Percentiles rank a stretch among this genome's conserved stretches.
phyloP scores from a whole-genome alignment of 2,797 vertebrate species.

The Phoxinus dragarum region DNA sequence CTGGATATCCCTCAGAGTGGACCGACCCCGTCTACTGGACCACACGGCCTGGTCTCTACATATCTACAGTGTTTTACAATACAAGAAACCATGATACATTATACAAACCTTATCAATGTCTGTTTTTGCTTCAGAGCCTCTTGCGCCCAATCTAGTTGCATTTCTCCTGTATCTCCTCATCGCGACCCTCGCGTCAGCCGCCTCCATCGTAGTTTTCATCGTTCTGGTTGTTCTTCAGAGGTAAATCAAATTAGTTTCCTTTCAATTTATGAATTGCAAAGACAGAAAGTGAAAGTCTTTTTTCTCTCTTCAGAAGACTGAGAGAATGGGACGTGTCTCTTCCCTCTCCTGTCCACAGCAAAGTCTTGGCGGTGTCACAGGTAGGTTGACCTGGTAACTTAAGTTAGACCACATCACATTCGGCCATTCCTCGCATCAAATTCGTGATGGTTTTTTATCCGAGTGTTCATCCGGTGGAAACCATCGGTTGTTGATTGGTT shows the following conservation, averaged over 20 bases:
- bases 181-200: neutral
- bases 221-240: constrained; percentile 38
- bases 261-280: neutral
- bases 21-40: constrained; percentile 47
- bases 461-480: neutral
- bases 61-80: neutral
- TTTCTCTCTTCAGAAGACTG: constrained; percentile 45
- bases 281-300: neutral
- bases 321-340: constrained; percentile 55
- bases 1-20: constrained; percentile 57
- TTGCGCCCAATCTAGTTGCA: neutral
- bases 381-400: constrained; percentile 8
- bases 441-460: neutral
- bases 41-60: constrained; percentile 48
- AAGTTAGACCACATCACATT: neutral
- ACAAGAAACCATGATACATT: neutral
- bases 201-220: constrained; percentile 24
- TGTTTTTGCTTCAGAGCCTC: constrained; percentile 27
- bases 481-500: neutral
- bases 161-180: constrained; percentile 36
- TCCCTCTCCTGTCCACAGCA: constrained; percentile 61
- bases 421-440: neutral
- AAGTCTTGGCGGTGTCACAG: constrained; percentile 53
- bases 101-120: neutral
- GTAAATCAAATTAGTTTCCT: neutral